A percentile compares a stretch with the other conserved stretches of the same genome.
Evolutionary conservation across 2,797 vertebrate genomes (phyloP).

Genomic region (Amphiprion clarkii): DNA sequence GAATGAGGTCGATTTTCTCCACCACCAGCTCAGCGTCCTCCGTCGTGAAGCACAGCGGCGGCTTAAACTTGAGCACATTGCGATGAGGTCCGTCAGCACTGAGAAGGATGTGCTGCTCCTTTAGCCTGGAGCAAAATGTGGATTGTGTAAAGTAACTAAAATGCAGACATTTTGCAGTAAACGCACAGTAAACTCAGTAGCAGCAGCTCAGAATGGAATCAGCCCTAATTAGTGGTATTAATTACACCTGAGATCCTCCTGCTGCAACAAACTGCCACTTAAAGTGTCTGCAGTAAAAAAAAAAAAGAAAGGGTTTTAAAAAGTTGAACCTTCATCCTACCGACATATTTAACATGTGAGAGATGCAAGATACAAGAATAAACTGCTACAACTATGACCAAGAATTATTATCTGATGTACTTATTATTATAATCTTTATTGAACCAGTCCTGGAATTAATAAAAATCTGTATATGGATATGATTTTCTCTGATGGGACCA

Average conservation of each 20-base stretch:
- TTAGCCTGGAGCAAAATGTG: constrained; percentile 84
- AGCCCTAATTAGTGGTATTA: neutral
- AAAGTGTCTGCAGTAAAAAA: neutral
- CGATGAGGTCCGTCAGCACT: constrained; percentile 95
- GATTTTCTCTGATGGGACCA: too few relatives aligned
- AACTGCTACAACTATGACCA: too few relatives aligned
- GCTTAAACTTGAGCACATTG: constrained; percentile 97
- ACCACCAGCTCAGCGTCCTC: constrained; percentile 91
- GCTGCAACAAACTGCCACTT: neutral
- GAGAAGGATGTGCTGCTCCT: constrained; percentile 90
- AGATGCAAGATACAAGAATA: too few relatives aligned
- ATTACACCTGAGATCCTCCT: constrained; percentile 5
- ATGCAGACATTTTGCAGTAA: neutral
- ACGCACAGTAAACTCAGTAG: constrained; percentile 1
- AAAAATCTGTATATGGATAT: too few relatives aligned
- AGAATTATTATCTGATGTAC: too few relatives aligned
- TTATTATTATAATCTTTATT: too few relatives aligned
- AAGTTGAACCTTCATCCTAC: neutral
- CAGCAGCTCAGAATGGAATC: neutral
- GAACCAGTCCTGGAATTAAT: too few relatives aligned
- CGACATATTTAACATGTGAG: too few relatives aligned
- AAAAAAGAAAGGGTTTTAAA: neutral
- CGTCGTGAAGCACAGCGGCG: constrained; percentile 93
- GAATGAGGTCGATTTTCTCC: constrained; percentile 88
- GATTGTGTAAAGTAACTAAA: too few relatives aligned